phyloP scores from a whole-genome alignment of 2,888 invertebrate genomes.

The Phymatocera aterrima region DNA sequence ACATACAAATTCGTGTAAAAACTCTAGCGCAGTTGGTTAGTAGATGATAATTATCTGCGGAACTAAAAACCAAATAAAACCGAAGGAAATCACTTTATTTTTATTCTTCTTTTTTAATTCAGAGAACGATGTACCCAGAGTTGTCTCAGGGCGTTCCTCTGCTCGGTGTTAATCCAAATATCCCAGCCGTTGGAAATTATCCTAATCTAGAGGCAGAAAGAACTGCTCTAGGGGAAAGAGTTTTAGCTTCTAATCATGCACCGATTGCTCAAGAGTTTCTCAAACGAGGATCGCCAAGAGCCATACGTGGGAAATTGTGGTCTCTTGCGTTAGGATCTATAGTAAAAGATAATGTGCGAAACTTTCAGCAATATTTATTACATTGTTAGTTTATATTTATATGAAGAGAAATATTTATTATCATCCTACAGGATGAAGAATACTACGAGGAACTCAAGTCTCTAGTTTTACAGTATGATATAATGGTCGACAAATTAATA shows the following conservation, averaged over 20 bases:
- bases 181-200: conserved; percentile 78
- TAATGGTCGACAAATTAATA: conserved; percentile 95
- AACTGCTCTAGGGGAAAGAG: conserved; percentile 85
- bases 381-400: not conserved
- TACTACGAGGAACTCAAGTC: conserved; percentile 89
- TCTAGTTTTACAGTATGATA: conserved; percentile 90
- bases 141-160: conserved; percentile 87
- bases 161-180: conserved; percentile 82
- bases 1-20: conserved; percentile 91
- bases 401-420: not conserved
- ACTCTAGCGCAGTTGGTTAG: conserved; percentile 89
- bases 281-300: conserved; percentile 89
- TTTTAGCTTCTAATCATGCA: conserved; percentile 87
- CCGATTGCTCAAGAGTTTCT: conserved; percentile 93
- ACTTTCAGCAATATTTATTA: conserved; percentile 11
- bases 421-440: conserved; percentile 81
- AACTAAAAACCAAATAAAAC: not conserved
- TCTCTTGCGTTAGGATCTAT: conserved; percentile 90
- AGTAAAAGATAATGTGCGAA: conserved; percentile 80
- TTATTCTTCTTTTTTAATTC: conserved; percentile 54
- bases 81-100: conserved; percentile 5
- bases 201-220: conserved; percentile 83
- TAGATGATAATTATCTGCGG: conserved; percentile 29
- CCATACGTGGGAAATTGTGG: conserved; percentile 91
- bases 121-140: conserved; percentile 85